Evolutionary conservation across 2,888 invertebrate genomes (phyloP).

Genomic region (Limnephilus marmoratus): DNA sequence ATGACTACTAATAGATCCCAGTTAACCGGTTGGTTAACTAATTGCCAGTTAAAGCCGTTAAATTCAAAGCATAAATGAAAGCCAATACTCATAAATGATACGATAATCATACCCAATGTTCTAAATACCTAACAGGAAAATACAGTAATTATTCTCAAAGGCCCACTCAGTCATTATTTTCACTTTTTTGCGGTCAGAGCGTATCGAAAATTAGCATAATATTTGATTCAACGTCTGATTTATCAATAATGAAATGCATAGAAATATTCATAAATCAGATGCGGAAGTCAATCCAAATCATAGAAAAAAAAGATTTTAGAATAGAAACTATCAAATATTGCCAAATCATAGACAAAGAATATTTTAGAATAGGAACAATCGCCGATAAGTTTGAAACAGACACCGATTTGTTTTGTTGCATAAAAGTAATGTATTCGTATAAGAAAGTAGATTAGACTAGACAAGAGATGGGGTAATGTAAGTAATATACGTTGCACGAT

Average conservation of each 20-base stretch:
- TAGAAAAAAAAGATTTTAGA: neutral
- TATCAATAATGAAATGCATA: neutral
- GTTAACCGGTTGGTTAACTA: neutral
- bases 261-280: no score
- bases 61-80: neutral
- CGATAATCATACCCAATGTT: neutral
- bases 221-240: neutral
- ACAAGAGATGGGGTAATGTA: slow-evolving; percentile 2
- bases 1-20: neutral
- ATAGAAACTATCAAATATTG: neutral
- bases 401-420: neutral
- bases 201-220: neutral
- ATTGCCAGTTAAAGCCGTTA: neutral
- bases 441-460: slow-evolving; percentile 2
- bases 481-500: neutral
- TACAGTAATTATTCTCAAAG: neutral
- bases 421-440: neutral
- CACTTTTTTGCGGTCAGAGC: neutral
- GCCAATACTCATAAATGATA: neutral
- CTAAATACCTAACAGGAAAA: neutral
- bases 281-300: neutral
- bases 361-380: neutral
- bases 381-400: neutral
- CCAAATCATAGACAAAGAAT: neutral
- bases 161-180: neutral